Base-by-base conservation (phyloP, 2,888 invertebrate genomes). In the Cataglyphis rosenhaueri region DNA sequence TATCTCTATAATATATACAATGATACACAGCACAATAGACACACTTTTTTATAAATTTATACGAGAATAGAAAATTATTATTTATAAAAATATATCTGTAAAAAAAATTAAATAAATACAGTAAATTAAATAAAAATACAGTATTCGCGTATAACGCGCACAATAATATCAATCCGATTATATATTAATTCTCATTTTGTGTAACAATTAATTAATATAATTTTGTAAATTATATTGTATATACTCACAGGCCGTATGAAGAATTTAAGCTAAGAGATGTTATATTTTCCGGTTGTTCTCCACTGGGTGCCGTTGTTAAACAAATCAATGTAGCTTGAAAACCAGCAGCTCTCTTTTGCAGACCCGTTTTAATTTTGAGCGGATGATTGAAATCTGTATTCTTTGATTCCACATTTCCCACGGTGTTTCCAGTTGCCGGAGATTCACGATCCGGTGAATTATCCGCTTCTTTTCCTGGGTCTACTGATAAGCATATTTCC, bases 291-390 rank as follows among this genome's bases (percentile, higher is more conserved):
- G 99, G 97, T 92, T 97, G 96, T 95, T 97, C 96, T 65, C 97
- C 97, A 92, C 96, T 97, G 86, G 96, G 96, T 95, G 97, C 97
- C 74, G 97, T 97, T 92, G 99, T 98, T 93, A 99, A 95, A 95
- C 99, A 99, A 90, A 99, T 98, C 88, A 99, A 96, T 93, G 98
- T 97, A 70, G 99, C 98, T 96, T 99, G 99, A 96, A 99, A 99
- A 89, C 99, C 99, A n/a, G 99, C 96, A 59, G 97, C 96, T 95
- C 99, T 97, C 93, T 98, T 98, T 93, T 97, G 97, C 85, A 96
- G 95, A 55, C 98, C 98, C 74, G 96, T 95, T 92, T 97, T 96
- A 76, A 98, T 97, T 94, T 96, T 96, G 83, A 97, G 95, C 85
- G 95, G 95, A 82, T 95, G 95, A 92, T 93, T 95, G 92, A 92